These are phyloP conservation scores for Alectura lathami DNA, from an alignment of 2,113 vertebrate species.

Conservation along the genomic window DNA sequence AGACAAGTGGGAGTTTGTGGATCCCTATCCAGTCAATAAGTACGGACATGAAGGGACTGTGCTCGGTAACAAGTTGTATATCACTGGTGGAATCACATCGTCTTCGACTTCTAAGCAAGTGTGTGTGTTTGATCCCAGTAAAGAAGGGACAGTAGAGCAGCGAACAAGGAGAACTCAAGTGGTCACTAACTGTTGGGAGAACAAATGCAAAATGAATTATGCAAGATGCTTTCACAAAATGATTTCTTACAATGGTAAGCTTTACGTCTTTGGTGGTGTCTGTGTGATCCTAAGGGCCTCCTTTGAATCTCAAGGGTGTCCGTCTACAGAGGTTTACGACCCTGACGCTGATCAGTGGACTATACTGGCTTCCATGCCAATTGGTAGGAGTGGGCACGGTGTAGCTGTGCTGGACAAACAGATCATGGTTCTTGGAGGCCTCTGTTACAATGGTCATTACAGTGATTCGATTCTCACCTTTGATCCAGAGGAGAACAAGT, in stretches of 20 bases:
- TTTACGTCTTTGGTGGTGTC: conserved; percentile 97
- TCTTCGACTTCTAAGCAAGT: conserved; percentile 99
- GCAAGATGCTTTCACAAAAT: conserved; percentile 99
- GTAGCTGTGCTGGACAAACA: conserved; percentile 96
- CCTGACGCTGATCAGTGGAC: conserved; percentile 97
- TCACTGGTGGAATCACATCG: conserved; percentile 98
- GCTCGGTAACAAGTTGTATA: conserved; percentile 92
- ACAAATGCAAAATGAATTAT: conserved; percentile 99
- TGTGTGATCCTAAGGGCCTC: conserved; percentile 97
- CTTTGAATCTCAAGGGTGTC: conserved; percentile 98
- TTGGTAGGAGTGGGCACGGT: conserved; percentile 96
- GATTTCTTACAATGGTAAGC: conserved; percentile 97
- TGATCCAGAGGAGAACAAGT: conserved; percentile 98
- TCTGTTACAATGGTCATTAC: conserved; percentile 99
- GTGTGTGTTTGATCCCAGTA: conserved; percentile 95
- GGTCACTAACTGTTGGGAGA: conserved; percentile 96
- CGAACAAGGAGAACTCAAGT: conserved; percentile 88
- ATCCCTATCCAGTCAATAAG: conserved; percentile 98
- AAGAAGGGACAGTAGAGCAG: conserved; percentile 88
- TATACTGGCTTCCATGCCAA: conserved; percentile 98
- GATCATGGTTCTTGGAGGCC: conserved; percentile 98
- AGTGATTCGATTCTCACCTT: conserved; percentile 99
- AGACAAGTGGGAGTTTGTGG: conserved; percentile 98
- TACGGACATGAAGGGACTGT: conserved; percentile 98
- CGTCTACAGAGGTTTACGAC: conserved; percentile 97